Evolutionary conservation across 2,113 vertebrate species (phyloP).

Genomic region (Callorhinus ursinus): DNA sequence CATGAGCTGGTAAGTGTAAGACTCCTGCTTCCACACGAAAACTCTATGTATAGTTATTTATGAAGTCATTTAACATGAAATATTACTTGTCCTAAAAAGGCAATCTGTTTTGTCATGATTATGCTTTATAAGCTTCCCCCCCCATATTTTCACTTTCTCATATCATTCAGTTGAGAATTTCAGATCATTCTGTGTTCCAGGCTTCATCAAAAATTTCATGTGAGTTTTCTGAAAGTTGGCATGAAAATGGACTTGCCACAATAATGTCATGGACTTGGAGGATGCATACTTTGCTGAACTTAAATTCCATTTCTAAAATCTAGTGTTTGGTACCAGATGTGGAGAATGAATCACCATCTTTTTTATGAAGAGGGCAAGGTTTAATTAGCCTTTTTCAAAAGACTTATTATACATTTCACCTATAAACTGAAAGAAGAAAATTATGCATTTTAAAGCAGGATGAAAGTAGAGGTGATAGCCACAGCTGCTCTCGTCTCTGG

Average conservation of each 20-base stretch:
- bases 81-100: not conserved
- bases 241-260: not conserved
- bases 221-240: not conserved
- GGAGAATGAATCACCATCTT: not conserved
- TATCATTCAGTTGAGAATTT: constrained; percentile 29
- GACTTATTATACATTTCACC: constrained; percentile 68
- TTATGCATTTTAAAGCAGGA: constrained; percentile 69
- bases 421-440: constrained; percentile 79
- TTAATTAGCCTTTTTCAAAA: constrained; percentile 44
- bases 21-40: not conserved
- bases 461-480: constrained; percentile 73
- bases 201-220: not conserved
- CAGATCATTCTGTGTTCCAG: not conserved
- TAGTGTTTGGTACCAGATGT: not conserved
- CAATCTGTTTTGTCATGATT: not conserved
- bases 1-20: not conserved
- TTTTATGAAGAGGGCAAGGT: not conserved
- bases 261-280: not conserved
- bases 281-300: not conserved
- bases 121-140: not conserved
- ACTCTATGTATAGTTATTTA: not conserved
- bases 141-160: not conserved
- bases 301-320: constrained; percentile 47
- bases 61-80: not conserved
- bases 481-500: constrained; percentile 84